Evolutionary conservation across 2,113 vertebrate species (phyloP), one percentile per base, ranked within the genome.

Genomic region (Sinosuthora webbiana): DNA sequence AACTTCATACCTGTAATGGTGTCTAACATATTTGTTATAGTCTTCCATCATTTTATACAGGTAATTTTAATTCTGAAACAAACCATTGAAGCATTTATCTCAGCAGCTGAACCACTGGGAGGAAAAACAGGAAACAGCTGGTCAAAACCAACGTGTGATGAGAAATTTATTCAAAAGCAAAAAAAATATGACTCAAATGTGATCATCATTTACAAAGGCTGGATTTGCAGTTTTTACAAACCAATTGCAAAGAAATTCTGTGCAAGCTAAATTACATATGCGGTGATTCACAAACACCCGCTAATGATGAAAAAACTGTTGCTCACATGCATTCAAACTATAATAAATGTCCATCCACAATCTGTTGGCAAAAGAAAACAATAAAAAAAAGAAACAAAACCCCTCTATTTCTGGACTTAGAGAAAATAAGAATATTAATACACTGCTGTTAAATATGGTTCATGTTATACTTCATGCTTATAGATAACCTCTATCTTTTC

Each of bases 81-180:
- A 88, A 75, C 20, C 28, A 84, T 1, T 35, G 20, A 68, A 86
- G 25, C 44, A 28, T 83, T 92, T 94, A 77, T 93, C 68, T 68
- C 76, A 78, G 76, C 75, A 81, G 85, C 56, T 71, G 64, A 93
- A 67, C 47, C 56, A 71, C 83, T 71, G 44, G n/a, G 44, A 89
- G 20, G 47, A 93, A 96, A 94, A 93, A 92, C 93, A 97, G 95
- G 96, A 97, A 96, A 96, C 95, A 96, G 95, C 95, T 95, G 95
- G 83, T 71, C 68, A 95, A 90, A 90, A 89, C 83, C 62, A 11
- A 92, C 21, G 11, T 35, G 31, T 31, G 44, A 90, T 64, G 81
- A 93, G 69, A 94, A 94, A 80, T 37, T 39, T 63, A 76, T 83
- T 59, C 57, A 91, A 77, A 94, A 74, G 30, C 57, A 31, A 42